Base-by-base conservation (phyloP, 1,140 invertebrate genomes). In the Zaprionus taronus region DNA sequence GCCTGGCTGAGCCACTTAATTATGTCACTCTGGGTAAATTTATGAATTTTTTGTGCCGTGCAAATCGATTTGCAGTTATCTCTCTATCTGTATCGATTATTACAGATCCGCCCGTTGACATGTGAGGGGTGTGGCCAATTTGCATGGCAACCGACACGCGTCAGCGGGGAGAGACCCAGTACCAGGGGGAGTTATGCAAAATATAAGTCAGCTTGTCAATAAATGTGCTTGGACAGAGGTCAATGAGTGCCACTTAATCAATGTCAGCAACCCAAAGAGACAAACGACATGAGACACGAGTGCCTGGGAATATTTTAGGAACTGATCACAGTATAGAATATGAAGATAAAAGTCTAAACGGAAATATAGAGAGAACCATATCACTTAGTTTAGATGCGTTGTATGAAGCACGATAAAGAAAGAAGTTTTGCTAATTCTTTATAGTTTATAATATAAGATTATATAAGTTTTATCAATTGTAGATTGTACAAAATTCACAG, bases 221-320 rank as follows among this genome's bases (percentile, higher is more conserved):
- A 66, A 70, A 81, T 76, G 69, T 77, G 84, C 84, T 89, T 89
- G 85, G 84, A 89, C 85, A 89, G 51, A 89, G 84, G 84, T 89
- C 84, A 89, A 89, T 82, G 85, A 80, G 49, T 68, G 76, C 71
- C 67, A 84, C 81, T 87, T 87, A 89, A 82, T 81, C 78, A 84
- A 79, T 73, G 75, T 73, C 75, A 68, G 38, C 44, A 58, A 28
- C 14, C 55, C 56, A 28, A 47, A 15, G 24, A 56, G 53, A 31
- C 20, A 51, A 24, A 24, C 20, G 47, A 17, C 17, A 20, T 17
- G n/a, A 47, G 41, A 9, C 2, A 17, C n/a, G n/a, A 47, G 7
- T 47, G 41, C 41, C 41, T 47, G 41, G 41, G 41, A 47, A 47
- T 2, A 3, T 47, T 47, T 47, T 47, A 3, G 31, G 31, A 0